Percentiles rank a stretch among this genome's conserved stretches.
Conservation (phyloP, 2,888 invertebrate genomes). For the Nipponacmea schrenckii region DNA sequence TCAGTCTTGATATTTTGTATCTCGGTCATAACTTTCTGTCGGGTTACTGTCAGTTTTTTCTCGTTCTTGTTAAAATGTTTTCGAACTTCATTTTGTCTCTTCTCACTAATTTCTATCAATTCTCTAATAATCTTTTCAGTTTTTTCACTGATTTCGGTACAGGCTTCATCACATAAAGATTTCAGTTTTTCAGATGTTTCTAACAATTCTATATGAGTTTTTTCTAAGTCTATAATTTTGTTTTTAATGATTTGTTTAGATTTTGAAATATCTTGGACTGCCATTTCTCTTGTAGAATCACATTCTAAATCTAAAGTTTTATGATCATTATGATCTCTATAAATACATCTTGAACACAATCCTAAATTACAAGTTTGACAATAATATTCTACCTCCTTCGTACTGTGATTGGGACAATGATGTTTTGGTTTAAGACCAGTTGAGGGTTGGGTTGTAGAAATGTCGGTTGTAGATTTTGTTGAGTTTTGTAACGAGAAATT, state of each 20-base stretch:
- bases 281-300: background rate
- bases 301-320: background rate
- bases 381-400: background rate
- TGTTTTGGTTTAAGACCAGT: background rate
- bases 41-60: too few species aligned
- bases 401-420: background rate
- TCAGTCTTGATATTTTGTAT: too few species aligned
- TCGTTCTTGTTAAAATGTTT: too few species aligned
- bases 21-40: too few species aligned
- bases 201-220: background rate
- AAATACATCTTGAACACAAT: background rate
- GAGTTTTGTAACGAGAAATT: too few species aligned
- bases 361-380: background rate
- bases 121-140: background rate
- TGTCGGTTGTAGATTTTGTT: too few species aligned
- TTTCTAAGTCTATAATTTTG: background rate
- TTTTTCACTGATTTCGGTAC: background rate
- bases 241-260: background rate
- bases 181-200: background rate
- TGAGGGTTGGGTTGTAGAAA: too few species aligned
- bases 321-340: background rate
- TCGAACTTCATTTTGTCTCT: too few species aligned
- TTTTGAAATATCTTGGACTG: background rate
- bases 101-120: background rate
- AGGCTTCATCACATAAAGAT: background rate